These are phyloP conservation scores for Formica exsecta DNA, from an alignment of 1,140 invertebrate genomes.

Conservation along the genomic window DNA sequence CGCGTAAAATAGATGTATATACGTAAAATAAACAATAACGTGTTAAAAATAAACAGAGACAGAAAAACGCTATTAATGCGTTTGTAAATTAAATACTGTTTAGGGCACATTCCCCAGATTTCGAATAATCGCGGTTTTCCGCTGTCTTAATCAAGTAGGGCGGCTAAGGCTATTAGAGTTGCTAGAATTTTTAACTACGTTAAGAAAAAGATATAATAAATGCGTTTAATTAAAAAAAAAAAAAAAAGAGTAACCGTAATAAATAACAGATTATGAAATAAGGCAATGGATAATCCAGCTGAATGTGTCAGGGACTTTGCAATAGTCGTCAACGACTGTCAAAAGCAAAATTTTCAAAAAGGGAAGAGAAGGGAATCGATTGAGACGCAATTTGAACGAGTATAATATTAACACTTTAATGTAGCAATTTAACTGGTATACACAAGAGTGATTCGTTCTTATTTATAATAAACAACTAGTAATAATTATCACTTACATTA, in stretches of 20 bases:
- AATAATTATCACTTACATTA: slow-evolving; percentile 81
- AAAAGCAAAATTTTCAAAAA: background rate
- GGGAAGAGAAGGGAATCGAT: background rate
- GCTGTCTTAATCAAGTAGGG: too few species aligned
- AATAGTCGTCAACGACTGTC: background rate
- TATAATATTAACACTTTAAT: slow-evolving; percentile 86
- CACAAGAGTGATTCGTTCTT: slow-evolving; percentile 81
- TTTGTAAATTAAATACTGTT: too few species aligned
- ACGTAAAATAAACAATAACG: too few species aligned
- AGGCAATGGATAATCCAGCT: slow-evolving; percentile 19
- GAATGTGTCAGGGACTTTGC: slow-evolving; percentile 18
- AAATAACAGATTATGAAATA: background rate
- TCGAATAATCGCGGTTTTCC: too few species aligned
- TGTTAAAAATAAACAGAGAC: too few species aligned
- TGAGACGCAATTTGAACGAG: slow-evolving; percentile 76
- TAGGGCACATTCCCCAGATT: too few species aligned
- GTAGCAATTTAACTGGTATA: slow-evolving; percentile 83
- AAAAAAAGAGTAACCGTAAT: background rate
- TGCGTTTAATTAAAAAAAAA: background rate
- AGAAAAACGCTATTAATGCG: too few species aligned
- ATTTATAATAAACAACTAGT: slow-evolving; percentile 84
- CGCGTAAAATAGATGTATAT: too few species aligned
- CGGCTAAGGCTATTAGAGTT: too few species aligned
- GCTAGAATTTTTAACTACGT: background rate
- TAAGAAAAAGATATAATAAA: background rate